A percentile compares a stretch with the other conserved stretches of the same genome.
These are phyloP conservation scores for Pogona vitticeps DNA, from an alignment of 2,113 vertebrate species.

Conservation along the genomic window DNA sequence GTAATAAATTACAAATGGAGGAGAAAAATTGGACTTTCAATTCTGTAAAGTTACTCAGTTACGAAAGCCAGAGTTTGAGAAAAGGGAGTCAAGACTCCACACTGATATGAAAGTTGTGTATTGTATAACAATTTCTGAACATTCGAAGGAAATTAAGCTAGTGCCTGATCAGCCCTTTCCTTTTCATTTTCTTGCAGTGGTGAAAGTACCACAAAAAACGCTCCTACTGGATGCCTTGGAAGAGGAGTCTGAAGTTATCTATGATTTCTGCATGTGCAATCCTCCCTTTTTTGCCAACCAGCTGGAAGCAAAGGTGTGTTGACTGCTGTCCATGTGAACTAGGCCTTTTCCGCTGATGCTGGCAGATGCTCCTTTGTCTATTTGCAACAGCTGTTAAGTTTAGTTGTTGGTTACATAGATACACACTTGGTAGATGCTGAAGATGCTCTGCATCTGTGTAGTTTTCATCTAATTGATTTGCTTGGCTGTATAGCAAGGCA, in stretches of 20 bases:
- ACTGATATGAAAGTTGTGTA: neutral
- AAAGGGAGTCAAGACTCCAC: neutral
- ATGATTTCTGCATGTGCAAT: slow-evolving; percentile 99
- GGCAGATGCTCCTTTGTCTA: neutral
- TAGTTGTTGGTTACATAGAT: no score
- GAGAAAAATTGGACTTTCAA: neutral
- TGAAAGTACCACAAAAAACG: slow-evolving; percentile 98
- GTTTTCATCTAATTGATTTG: neutral
- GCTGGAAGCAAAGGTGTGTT: slow-evolving; percentile 90
- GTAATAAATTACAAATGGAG: neutral
- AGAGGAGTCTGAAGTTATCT: slow-evolving; percentile 92
- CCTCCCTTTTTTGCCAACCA: slow-evolving; percentile 98
- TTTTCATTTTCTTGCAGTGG: slow-evolving; percentile 78
- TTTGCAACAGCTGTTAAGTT: neutral
- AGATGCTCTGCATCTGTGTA: neutral
- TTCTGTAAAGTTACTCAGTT: neutral
- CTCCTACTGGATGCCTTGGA: slow-evolving; percentile 97
- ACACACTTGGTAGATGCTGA: neutral
- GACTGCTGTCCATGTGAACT: slow-evolving; percentile 32
- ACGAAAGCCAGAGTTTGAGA: neutral
- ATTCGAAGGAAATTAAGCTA: neutral
- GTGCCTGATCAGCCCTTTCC: slow-evolving; percentile 24
- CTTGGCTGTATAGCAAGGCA: neutral
- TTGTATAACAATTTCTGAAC: neutral
- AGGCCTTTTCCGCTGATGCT: neutral